Evolutionary conservation across 1,140 invertebrate genomes (phyloP).

Genomic region (Lamellibrachia luymesi): DNA sequence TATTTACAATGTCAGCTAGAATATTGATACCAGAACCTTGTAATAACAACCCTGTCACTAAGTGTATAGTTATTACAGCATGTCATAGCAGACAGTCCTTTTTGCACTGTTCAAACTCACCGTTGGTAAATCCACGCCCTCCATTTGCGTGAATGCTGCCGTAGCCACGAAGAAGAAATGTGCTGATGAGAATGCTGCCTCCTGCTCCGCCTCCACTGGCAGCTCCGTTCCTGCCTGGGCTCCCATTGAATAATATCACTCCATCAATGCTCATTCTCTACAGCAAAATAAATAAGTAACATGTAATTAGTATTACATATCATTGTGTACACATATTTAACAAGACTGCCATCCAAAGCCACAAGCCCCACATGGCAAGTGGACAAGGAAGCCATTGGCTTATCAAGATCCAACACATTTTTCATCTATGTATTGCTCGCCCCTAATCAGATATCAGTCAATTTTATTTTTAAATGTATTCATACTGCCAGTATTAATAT

Average conservation of each 20-base stretch:
- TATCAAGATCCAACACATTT: no score
- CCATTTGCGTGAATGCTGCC: not conserved
- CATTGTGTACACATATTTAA: not conserved
- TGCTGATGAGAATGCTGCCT: not conserved
- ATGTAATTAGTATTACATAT: not conserved
- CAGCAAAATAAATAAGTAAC: not conserved
- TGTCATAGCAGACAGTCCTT: not conserved
- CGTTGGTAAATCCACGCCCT: not conserved
- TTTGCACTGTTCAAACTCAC: not conserved
- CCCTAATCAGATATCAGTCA: no score
- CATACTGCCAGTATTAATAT: no score
- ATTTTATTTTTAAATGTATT: no score
- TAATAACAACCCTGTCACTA: not conserved
- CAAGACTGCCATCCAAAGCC: no score
- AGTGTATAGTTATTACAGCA: not conserved
- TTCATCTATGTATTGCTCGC: no score
- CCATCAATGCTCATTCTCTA: not conserved
- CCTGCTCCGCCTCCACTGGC: not conserved
- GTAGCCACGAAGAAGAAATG: not conserved
- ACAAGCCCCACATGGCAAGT: no score
- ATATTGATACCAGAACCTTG: no score
- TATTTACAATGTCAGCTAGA: no score
- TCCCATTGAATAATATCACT: not conserved
- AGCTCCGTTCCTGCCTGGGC: not conserved
- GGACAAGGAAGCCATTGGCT: no score